These are phyloP conservation scores for Calameuta filiformis DNA, from an alignment of 2,888 invertebrate species.

Conservation along the genomic window DNA sequence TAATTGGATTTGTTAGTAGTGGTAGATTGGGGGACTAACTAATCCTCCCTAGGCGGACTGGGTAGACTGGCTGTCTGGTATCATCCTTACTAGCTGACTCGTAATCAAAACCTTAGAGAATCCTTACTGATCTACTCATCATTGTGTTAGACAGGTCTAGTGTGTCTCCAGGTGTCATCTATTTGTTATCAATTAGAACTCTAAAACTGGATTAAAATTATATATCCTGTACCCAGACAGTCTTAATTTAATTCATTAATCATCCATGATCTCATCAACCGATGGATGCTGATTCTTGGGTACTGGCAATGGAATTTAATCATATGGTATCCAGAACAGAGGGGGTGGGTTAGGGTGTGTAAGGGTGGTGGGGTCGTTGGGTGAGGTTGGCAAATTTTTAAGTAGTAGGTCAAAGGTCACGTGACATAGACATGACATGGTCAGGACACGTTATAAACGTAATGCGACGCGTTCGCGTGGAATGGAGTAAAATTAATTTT, in stretches of 20 bases:
- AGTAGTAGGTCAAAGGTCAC: neutral
- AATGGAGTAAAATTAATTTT: neutral
- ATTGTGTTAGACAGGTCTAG: neutral
- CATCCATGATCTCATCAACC: neutral
- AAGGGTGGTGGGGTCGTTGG: neutral
- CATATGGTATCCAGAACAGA: neutral
- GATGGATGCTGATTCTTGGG: neutral
- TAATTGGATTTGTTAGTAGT: conserved; percentile 35
- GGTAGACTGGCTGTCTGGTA: neutral
- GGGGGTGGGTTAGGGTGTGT: neutral
- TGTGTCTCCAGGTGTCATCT: neutral
- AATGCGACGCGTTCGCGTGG: too few species aligned
- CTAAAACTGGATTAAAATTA: neutral
- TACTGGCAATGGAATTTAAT: neutral
- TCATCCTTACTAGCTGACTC: neutral
- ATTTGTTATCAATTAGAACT: neutral
- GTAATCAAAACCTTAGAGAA: neutral
- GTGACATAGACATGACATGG: neutral
- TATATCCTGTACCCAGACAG: neutral
- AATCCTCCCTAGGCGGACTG: neutral
- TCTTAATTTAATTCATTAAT: neutral
- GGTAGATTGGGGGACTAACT: conserved; percentile 4
- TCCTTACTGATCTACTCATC: neutral
- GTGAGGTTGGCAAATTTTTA: neutral
- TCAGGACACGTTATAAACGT: neutral